phyloP scores from a whole-genome alignment of 2,797 vertebrate species.

The Chiroxiphia lanceolata region DNA sequence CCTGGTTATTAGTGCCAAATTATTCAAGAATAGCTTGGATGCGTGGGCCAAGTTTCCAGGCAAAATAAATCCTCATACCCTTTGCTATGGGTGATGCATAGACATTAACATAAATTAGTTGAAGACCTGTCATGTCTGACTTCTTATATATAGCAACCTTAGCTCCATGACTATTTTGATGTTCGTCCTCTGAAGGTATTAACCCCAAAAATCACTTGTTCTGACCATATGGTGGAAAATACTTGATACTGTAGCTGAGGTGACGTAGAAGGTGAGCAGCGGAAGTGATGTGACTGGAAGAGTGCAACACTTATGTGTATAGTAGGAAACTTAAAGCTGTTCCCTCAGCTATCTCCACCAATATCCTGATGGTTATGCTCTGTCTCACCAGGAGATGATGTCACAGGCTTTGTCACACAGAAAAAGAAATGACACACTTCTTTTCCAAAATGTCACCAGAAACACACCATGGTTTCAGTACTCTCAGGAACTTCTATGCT shows the following conservation, averaged over 20 bases:
- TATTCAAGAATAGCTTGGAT: not conserved
- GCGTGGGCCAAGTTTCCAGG: not conserved
- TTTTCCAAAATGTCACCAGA: not conserved
- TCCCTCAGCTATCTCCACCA: not conserved
- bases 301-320: rapidly evolving
- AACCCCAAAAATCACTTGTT: not conserved
- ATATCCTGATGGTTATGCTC: not conserved
- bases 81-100: not conserved
- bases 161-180: not conserved
- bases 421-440: not conserved
- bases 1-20: not conserved
- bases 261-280: rapidly evolving
- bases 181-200: not conserved
- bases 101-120: not conserved
- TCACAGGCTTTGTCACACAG: not conserved
- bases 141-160: not conserved
- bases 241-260: not conserved
- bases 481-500: not conserved
- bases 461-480: not conserved
- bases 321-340: not conserved
- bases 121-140: not conserved
- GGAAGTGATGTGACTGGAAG: not conserved
- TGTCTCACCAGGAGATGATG: not conserved
- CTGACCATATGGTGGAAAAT: not conserved
- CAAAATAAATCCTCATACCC: not conserved